Conservation (phyloP, 2,113 vertebrate species). For the Grammomys dolichurus region DNA sequence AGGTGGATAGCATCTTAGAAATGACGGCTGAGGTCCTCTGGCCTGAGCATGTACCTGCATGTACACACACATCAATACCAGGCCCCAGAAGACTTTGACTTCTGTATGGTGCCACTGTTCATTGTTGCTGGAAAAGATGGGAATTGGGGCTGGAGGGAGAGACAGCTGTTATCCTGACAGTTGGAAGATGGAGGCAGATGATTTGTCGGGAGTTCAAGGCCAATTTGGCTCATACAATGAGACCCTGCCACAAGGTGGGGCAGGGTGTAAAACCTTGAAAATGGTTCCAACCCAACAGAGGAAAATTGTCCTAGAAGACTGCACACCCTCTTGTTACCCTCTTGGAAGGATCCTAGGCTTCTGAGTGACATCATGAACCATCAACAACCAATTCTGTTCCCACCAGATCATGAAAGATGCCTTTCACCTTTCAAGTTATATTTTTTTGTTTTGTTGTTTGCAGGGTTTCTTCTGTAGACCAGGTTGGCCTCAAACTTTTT, state of each 20-base stretch:
- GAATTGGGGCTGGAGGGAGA: constrained; percentile 62
- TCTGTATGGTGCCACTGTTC: constrained; percentile 85
- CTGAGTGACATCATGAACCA: background rate
- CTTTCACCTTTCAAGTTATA: background rate
- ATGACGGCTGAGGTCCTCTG: background rate
- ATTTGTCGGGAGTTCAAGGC: background rate
- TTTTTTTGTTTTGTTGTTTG: background rate
- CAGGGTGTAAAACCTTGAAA: background rate
- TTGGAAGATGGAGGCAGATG: no score
- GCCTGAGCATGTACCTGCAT: background rate
- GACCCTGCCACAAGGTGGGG: background rate
- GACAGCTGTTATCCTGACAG: background rate
- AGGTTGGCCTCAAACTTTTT: background rate
- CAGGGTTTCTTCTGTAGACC: background rate
- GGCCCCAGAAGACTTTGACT: constrained; percentile 81
- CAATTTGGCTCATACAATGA: background rate
- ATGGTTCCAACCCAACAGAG: background rate
- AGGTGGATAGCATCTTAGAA: background rate
- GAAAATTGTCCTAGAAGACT: background rate
- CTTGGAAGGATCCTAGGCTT: background rate
- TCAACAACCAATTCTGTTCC: background rate
- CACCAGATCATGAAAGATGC: background rate
- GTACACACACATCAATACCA: background rate
- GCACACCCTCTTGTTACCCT: no score
- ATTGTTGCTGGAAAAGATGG: background rate